A percentile compares a stretch with the other conserved stretches of the same genome.
Evolutionary conservation across 1,140 invertebrate species (phyloP).

Genomic region (Chionoecetes opilio): DNA sequence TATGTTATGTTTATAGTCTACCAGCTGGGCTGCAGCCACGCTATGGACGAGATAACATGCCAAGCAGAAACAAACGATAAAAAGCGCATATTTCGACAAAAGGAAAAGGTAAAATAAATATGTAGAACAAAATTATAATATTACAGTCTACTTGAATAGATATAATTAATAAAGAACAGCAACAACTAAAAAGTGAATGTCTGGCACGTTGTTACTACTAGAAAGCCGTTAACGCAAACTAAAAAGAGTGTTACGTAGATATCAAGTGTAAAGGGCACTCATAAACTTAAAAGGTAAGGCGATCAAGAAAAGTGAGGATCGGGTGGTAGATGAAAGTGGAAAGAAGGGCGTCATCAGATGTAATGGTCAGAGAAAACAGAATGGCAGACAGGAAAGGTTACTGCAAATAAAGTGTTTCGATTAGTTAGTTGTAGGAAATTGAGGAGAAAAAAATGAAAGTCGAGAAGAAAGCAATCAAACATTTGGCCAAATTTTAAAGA

Average conservation of each 20-base stretch:
- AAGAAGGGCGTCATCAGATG: neutral
- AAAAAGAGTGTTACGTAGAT: too few relatives aligned
- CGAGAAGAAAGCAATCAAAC: neutral
- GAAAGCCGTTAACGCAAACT: too few relatives aligned
- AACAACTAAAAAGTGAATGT: neutral
- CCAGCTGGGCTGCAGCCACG: neutral
- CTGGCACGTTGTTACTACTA: too few relatives aligned
- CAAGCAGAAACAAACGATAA: neutral
- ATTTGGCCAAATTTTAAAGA: neutral
- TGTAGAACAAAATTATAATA: too few relatives aligned
- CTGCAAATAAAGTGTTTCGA: neutral
- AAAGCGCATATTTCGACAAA: too few relatives aligned
- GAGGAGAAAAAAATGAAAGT: neutral
- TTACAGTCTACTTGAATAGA: too few relatives aligned
- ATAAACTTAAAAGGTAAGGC: neutral
- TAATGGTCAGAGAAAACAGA: neutral
- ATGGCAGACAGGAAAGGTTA: neutral
- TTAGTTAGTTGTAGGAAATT: neutral
- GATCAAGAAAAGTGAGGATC: neutral
- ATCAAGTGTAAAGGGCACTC: too few relatives aligned
- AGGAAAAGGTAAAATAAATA: too few relatives aligned
- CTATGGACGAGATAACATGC: neutral
- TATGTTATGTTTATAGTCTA: neutral
- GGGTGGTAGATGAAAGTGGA: neutral
- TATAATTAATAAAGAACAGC: neutral